Evolutionary conservation across 2,888 invertebrate species (phyloP), one percentile per base, ranked within the genome.

Genomic region (Phyllotreta cruciferae): DNA sequence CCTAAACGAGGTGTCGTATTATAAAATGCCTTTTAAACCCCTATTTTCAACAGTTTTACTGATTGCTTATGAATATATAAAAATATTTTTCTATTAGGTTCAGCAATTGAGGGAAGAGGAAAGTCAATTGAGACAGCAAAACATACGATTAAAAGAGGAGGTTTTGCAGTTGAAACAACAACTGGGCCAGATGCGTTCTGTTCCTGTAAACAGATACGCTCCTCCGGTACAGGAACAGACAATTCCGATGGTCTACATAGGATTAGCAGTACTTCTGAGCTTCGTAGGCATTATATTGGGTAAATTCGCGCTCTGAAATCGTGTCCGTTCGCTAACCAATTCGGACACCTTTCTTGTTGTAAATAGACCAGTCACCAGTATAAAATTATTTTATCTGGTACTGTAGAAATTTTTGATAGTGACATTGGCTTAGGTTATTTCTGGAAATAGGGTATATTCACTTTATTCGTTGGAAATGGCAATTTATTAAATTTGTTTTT

Each of bases 221-320:
- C 83, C 80, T 73, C 85, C 85, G 71, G 85, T 85, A 77, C 83
- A 84, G 68, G 81, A 86, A 70, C 85, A 85, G 77, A 87, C 83
- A 73, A 80, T 84, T 77, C 83, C 86, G 72, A 81, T 85, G 83
- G 85, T 88, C 69, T 88, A 87, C 83, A 81, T 91, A 72, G 86
- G 85, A 73, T 82, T 88, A 73, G 88, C 89, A 70, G 79, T 92
- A 74, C 85, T 86, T 75, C 86, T 90, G 83, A 88, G 88, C 72
- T 79, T 92, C 71, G 80, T 91, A 78, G 91, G 92, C 79, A 85
- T 92, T 78, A 84, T 92, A 80, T 84, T 92, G 81, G 92, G 92
- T 80, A 92, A 92, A 83, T 91, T 89, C 83, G 83, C 90, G 82
- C 90, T 92, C 85, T 92, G 90, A 91, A 88, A 84, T 79, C n/a